Evolutionary conservation across 2,113 vertebrate species (phyloP).

Genomic region (Narcine bancroftii): DNA sequence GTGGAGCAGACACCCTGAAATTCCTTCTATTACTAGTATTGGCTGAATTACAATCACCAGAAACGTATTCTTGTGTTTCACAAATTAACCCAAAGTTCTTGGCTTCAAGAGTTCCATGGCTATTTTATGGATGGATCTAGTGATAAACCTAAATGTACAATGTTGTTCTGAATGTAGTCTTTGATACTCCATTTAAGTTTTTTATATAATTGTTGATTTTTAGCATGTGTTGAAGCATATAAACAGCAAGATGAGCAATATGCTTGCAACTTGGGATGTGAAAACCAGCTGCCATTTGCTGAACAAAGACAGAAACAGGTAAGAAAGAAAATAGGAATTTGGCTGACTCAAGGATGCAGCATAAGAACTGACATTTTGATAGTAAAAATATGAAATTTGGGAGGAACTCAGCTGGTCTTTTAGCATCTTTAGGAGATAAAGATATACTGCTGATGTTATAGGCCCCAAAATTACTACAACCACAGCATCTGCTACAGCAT

Average conservation of each 20-base stretch:
- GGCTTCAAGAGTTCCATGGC: background rate
- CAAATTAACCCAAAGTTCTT: background rate
- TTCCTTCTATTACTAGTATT: background rate
- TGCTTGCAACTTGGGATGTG: slow-evolving; percentile 88
- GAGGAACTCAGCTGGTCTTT: too few species aligned
- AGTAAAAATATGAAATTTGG: background rate
- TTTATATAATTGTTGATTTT: slow-evolving; percentile 44
- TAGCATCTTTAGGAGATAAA: too few species aligned
- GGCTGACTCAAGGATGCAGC: background rate
- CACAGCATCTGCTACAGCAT: too few species aligned
- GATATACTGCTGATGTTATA: too few species aligned
- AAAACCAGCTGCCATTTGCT: slow-evolving; percentile 86
- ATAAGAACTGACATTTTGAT: background rate
- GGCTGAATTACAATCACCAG: background rate
- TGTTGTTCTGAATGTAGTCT: background rate
- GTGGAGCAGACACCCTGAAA: background rate
- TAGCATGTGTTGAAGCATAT: slow-evolving; percentile 94
- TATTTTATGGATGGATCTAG: background rate
- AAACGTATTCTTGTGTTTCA: background rate
- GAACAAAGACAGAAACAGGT: slow-evolving; percentile 83
- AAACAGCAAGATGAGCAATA: slow-evolving; percentile 78
- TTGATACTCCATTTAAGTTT: background rate
- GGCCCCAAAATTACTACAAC: too few species aligned
- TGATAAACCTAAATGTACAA: background rate
- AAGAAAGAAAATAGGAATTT: slow-evolving; percentile 29